phyloP scores from a whole-genome alignment of 2,888 invertebrate species.

The Drosophila hawaiiensis region DNA sequence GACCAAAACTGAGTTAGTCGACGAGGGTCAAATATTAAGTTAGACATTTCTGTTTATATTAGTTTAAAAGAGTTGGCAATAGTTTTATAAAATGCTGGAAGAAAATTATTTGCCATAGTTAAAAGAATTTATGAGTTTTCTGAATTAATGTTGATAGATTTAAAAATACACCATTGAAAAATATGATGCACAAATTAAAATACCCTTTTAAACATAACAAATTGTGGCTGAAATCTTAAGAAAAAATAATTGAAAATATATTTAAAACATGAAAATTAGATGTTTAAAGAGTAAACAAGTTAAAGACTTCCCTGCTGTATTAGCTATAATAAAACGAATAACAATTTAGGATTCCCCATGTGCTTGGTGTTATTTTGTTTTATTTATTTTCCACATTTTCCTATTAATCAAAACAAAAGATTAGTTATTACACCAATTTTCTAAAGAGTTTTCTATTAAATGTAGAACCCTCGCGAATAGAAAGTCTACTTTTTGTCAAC shows the following conservation, averaged over 20 bases:
- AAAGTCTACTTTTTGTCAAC: constrained; percentile 1
- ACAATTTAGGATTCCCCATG: fast-evolving
- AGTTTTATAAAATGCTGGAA: background rate
- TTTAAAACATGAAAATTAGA: background rate
- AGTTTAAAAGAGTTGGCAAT: background rate
- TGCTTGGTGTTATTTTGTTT: background rate
- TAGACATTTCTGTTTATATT: background rate
- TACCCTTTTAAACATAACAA: fast-evolving
- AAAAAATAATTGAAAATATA: background rate
- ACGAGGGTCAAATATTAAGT: constrained; percentile 26
- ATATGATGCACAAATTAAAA: no score
- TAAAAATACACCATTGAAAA: background rate
- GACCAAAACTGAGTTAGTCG: background rate
- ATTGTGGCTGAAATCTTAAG: background rate
- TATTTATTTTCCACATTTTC: background rate
- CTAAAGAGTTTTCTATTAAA: background rate
- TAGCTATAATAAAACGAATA: background rate
- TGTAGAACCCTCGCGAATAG: background rate
- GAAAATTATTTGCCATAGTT: background rate
- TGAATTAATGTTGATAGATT: no score
- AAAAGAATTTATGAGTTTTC: background rate
- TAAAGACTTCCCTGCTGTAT: background rate
- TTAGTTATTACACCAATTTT: background rate
- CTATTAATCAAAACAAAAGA: background rate
- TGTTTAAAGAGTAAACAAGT: background rate